Percentiles rank a stretch among this genome's conserved stretches.
Conservation (phyloP, 2,797 vertebrate genomes). For the Percopsis omiscomaycus region DNA sequence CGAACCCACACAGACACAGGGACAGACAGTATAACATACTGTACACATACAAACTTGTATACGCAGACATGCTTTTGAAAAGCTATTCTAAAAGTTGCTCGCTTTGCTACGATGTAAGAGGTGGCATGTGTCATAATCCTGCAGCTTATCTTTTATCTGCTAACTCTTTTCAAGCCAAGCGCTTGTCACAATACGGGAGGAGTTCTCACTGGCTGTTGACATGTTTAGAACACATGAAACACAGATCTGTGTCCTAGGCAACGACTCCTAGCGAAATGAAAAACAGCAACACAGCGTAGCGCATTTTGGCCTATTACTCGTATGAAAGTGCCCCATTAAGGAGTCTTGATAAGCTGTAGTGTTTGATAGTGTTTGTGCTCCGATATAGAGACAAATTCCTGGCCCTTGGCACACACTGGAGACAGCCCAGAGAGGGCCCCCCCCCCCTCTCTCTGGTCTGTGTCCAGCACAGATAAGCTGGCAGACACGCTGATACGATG, state of each 20-base stretch:
- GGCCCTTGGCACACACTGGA: conserved; percentile 21
- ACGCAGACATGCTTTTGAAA: neutral
- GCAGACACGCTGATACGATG: conserved; percentile 41
- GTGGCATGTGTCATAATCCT: neutral
- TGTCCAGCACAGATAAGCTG: conserved; percentile 61
- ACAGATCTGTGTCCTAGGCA: neutral
- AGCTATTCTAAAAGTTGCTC: neutral
- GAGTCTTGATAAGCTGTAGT: neutral
- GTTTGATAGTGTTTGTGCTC: neutral
- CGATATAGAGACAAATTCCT: conserved; percentile 24
- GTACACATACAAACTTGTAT: neutral
- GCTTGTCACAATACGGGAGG: conserved; percentile 4
- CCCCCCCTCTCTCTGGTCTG: conserved; percentile 32
- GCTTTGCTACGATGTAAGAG: neutral
- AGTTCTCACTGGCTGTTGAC: conserved; percentile 2
- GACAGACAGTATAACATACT: neutral
- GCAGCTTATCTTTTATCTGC: neutral
- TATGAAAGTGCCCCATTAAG: neutral
- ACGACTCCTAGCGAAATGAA: neutral
- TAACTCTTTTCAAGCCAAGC: neutral
- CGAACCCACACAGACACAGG: too few relatives aligned
- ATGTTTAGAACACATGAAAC: conserved; percentile 5
- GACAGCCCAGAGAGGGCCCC: conserved; percentile 21
- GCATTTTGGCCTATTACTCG: neutral
- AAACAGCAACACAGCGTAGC: neutral